These are phyloP conservation scores for Dilophus febrilis DNA, from an alignment of 2,888 invertebrate genomes.

Conservation along the genomic window DNA sequence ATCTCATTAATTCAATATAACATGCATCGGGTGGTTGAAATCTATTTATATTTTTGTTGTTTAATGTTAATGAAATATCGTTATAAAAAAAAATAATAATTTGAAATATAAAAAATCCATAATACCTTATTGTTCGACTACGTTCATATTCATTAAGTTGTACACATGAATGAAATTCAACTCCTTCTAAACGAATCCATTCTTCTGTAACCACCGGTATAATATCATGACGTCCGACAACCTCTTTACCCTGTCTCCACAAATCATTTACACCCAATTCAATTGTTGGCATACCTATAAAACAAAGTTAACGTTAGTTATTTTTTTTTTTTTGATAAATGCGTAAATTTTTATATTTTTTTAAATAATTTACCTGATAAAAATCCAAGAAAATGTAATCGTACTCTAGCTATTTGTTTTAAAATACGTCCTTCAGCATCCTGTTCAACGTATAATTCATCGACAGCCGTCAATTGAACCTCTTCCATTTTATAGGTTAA, in stretches of 20 bases:
- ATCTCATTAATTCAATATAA: constrained; percentile 91
- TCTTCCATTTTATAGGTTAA: constrained; percentile 91
- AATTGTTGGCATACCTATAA: constrained; percentile 76
- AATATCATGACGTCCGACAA: constrained; percentile 96
- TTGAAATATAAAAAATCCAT: neutral
- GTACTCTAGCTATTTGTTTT: constrained; percentile 84
- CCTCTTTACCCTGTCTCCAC: constrained; percentile 95
- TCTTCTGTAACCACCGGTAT: constrained; percentile 97
- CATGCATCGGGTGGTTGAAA: constrained; percentile 96
- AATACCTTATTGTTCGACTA: constrained; percentile 67
- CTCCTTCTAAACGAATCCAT: constrained; percentile 91
- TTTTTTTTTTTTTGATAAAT: no score
- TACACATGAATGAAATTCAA: constrained; percentile 89
- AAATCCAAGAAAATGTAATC: constrained; percentile 92
- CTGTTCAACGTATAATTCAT: constrained; percentile 80
- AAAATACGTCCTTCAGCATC: constrained; percentile 66
- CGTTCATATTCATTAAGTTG: constrained; percentile 78
- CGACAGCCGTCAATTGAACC: constrained; percentile 85
- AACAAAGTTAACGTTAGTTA: neutral
- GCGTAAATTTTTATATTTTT: no score
- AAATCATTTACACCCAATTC: constrained; percentile 96
- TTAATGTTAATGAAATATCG: neutral
- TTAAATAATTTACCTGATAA: constrained; percentile 48
- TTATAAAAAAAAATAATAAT: neutral
- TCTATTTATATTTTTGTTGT: constrained; percentile 31